A percentile compares a stretch with the other conserved stretches of the same genome.
phyloP scores from a whole-genome alignment of 2,888 invertebrate genomes.

The Oxyscelio sp. region DNA sequence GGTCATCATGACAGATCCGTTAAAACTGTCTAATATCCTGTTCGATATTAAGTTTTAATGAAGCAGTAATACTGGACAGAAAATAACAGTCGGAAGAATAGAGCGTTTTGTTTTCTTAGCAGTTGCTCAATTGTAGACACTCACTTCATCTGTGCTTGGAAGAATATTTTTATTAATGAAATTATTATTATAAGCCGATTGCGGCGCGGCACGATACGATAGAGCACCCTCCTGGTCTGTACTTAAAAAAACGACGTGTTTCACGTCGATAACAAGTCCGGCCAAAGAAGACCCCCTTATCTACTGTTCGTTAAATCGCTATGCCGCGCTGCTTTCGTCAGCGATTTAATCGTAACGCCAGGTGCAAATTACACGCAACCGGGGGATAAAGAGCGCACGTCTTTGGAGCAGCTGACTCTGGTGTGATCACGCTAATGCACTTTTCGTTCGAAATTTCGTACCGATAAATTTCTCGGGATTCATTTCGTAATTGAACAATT shows the following conservation, averaged over 20 bases:
- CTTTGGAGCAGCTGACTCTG: constrained; percentile 75
- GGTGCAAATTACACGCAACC: constrained; percentile 75
- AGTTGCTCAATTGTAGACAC: background rate
- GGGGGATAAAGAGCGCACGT: constrained; percentile 61
- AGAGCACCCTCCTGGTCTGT: constrained; percentile 37
- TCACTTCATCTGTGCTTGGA: background rate
- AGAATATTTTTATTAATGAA: constrained; percentile 62
- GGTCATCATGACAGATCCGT: background rate
- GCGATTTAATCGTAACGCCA: constrained; percentile 77
- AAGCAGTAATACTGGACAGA: background rate
- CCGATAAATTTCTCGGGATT: constrained; percentile 46
- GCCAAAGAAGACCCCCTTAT: constrained; percentile 64
- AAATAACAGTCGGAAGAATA: too few relatives aligned
- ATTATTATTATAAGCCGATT: constrained; percentile 58
- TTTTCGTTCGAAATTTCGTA: constrained; percentile 55
- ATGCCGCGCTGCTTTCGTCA: constrained; percentile 32
- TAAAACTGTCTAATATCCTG: too few relatives aligned
- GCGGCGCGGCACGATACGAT: constrained; percentile 53
- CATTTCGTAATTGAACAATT: constrained; percentile 55
- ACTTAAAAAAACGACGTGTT: constrained; percentile 49
- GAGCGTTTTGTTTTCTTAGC: background rate
- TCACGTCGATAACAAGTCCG: constrained; percentile 44
- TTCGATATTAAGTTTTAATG: too few relatives aligned
- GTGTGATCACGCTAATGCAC: constrained; percentile 74
- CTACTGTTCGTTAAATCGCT: constrained; percentile 73